Evolutionary conservation across 2,113 vertebrate species (phyloP).

Genomic region (Corydoras sp.): DNA sequence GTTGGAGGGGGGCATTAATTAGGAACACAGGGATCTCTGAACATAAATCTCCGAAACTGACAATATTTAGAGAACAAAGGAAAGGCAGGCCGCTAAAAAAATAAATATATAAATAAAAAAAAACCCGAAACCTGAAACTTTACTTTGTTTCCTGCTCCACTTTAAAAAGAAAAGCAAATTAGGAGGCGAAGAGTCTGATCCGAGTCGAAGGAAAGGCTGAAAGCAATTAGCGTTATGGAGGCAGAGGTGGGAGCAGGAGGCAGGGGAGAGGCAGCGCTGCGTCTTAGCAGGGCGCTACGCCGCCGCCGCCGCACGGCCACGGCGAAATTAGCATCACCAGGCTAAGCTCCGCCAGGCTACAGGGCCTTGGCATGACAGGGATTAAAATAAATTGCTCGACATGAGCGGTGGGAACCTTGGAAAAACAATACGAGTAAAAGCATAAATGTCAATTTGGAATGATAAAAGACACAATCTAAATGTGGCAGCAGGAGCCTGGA

Average conservation of each 20-base stretch:
- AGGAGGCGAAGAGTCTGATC: neutral
- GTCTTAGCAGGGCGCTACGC: conserved; percentile 18
- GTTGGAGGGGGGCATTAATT: too few species aligned
- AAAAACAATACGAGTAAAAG: conserved; percentile 85
- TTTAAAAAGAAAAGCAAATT: too few species aligned
- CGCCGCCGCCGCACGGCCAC: conserved; percentile 34
- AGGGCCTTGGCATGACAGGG: conserved; percentile 69
- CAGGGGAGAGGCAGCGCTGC: conserved; percentile 5
- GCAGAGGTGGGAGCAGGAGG: conserved; percentile 26
- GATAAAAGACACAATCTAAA: conserved; percentile 88
- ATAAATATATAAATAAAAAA: too few species aligned
- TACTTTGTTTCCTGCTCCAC: too few species aligned
- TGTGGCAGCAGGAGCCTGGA: conserved; percentile 81
- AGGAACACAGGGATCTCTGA: too few species aligned
- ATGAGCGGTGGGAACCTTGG: conserved; percentile 70
- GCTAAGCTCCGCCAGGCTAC: conserved; percentile 66
- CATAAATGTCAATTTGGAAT: conserved; percentile 92
- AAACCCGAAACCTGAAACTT: too few species aligned
- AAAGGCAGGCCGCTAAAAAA: too few species aligned
- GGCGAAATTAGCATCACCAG: conserved; percentile 53
- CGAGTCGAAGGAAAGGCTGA: conserved; percentile 42
- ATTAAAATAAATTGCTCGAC: conserved; percentile 86
- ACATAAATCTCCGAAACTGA: too few species aligned
- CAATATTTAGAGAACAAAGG: too few species aligned
- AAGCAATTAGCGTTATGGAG: conserved; percentile 67